Base-by-base conservation (phyloP, 92 coral and sea anemone genomes). In the Chrysogorgia sp. region DNA sequence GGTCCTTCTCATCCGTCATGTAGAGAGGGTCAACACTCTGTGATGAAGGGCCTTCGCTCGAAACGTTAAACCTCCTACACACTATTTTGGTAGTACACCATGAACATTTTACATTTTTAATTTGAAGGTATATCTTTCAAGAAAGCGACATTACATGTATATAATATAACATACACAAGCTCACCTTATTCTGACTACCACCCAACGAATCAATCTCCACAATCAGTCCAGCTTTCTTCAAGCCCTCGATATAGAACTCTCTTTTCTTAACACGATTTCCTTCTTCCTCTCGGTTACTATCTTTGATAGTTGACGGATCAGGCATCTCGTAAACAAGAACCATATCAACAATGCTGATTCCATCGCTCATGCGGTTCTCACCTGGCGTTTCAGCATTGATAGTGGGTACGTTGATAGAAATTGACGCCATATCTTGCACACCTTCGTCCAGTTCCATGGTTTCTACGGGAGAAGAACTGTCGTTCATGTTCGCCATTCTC, bases 351-450 rank as follows among this genome's bases (percentile, higher is more conserved):
- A 72, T 19, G 22, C 76, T 53, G 24, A 34, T 2, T 6, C 79
- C 79, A 55, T 72, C 79, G 20, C 52, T 53, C 79, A 72, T 53
- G 3, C 59, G 59, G 50, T 72, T 72, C 79, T 53, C 55, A 12
- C 62, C 15, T 20, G 63, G 79, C 31, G n/a, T n/a, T n/a, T 72
- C 79, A 10, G 65, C n/a, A n/a, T n/a, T n/a, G n/a, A n/a, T n/a
- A n/a, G n/a, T n/a, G n/a, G n/a, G n/a, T n/a, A n/a, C 31, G 79
- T 72, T 72, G 14, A 72, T 22, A 1, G 79, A 72, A 19, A 65
- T 64, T 0, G 65, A 20, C 10, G 79, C 79, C 79, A 72, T 72
- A 21, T 72, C 35, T 23, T 29, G 29, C 32, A 20, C 64, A 3
- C 25, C 50, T 30, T 72, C 49, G 43, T 34, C 65, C 6, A 65